Evolutionary conservation across 2,888 invertebrate species (phyloP).

Genomic region (Trimorus sp.): DNA sequence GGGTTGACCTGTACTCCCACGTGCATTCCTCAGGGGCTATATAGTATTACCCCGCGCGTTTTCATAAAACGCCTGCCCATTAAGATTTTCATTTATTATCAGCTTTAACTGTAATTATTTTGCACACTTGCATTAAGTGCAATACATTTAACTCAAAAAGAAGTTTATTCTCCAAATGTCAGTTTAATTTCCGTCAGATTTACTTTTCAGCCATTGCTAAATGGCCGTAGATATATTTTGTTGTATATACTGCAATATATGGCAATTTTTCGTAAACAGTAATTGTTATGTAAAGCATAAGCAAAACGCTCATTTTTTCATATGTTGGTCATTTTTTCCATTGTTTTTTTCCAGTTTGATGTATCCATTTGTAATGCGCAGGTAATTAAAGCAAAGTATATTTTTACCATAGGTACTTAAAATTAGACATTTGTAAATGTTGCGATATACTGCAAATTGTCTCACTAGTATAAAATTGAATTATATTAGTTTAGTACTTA

Average conservation of each 20-base stretch:
- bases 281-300: too few species aligned
- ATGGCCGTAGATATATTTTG: too few species aligned
- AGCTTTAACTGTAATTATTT: slow-evolving; percentile 51
- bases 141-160: slow-evolving; percentile 35
- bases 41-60: slow-evolving; percentile 61
- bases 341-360: too few species aligned
- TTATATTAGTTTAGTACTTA: slow-evolving; percentile 28
- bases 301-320: too few species aligned
- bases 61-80: slow-evolving; percentile 61
- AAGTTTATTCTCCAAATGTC: slow-evolving; percentile 14
- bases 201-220: too few species aligned
- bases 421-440: slow-evolving; percentile 38
- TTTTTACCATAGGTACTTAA: slow-evolving; percentile 21
- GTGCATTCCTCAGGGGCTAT: slow-evolving; percentile 65
- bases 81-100: slow-evolving; percentile 59
- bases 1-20: slow-evolving; percentile 48
- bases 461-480: slow-evolving; percentile 16
- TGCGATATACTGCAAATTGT: slow-evolving; percentile 17
- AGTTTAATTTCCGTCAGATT: slow-evolving; percentile 22
- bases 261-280: too few species aligned
- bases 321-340: too few species aligned
- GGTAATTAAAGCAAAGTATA: slow-evolving; percentile 33
- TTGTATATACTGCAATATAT: too few species aligned
- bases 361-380: slow-evolving; percentile 27
- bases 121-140: slow-evolving; percentile 41